A percentile compares a stretch with the other conserved stretches of the same genome.
phyloP scores from a whole-genome alignment of 2,113 vertebrate species.

The Meriones unguiculatus region DNA sequence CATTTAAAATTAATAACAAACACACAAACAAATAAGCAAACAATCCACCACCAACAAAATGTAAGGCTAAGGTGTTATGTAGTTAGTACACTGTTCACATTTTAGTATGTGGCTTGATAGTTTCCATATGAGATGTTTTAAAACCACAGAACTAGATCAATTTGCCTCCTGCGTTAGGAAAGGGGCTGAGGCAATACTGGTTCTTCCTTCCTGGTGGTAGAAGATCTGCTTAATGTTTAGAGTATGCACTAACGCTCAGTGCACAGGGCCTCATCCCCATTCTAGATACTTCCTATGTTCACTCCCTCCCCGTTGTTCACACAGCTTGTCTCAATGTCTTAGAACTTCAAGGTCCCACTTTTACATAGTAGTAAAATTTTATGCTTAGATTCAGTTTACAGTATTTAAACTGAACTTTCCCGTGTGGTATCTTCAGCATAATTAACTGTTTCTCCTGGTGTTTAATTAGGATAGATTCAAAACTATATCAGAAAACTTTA shows the following conservation, averaged over 20 bases:
- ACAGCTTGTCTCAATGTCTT: background rate
- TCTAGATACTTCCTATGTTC: background rate
- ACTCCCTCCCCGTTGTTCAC: background rate
- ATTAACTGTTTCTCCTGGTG: background rate
- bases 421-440: background rate
- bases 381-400: background rate
- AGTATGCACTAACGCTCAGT: background rate
- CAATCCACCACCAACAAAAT: background rate
- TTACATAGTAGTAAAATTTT: background rate
- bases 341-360: background rate
- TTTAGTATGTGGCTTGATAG: background rate
- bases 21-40: background rate
- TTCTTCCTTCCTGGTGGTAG: background rate
- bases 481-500: background rate
- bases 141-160: background rate
- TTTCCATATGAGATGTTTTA: background rate
- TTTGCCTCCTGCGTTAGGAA: background rate
- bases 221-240: background rate
- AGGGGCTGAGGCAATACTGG: background rate
- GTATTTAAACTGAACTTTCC: background rate
- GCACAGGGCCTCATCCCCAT: too few relatives aligned
- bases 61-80: background rate
- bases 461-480: conserved; percentile 41
- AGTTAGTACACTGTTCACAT: background rate
- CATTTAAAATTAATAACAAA: background rate